phyloP scores from a whole-genome alignment of 2,888 invertebrate species.

The Ctena decussata region DNA sequence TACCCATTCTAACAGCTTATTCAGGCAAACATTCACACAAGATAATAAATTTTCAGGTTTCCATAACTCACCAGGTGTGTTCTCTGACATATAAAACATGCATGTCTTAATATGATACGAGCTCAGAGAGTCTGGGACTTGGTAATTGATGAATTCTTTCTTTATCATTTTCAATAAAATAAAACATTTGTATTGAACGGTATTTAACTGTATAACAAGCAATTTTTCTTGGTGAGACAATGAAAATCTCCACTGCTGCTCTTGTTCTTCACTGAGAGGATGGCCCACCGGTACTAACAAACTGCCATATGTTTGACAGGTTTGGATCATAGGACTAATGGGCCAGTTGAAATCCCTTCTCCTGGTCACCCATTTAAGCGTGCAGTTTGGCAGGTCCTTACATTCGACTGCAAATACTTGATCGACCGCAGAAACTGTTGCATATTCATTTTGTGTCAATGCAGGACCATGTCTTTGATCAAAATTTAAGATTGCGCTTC shows the following conservation, averaged over 20 bases:
- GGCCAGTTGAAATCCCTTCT: neutral
- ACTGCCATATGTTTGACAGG: neutral
- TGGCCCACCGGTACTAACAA: neutral
- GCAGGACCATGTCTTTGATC: neutral
- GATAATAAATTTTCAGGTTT: neutral
- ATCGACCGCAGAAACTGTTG: neutral
- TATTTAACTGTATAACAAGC: neutral
- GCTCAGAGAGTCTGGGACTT: neutral
- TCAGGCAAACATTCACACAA: neutral
- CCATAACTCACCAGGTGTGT: neutral
- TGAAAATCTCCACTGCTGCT: neutral
- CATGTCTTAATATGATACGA: slow-evolving; percentile 8
- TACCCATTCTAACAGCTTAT: neutral
- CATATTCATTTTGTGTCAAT: neutral
- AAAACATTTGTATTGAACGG: slow-evolving; percentile 1
- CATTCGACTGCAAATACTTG: neutral
- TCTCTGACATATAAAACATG: neutral
- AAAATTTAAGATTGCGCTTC: neutral
- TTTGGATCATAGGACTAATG: neutral
- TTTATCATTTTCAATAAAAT: slow-evolving; percentile 1
- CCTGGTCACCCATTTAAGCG: neutral
- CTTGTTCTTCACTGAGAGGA: neutral
- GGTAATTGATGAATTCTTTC: neutral
- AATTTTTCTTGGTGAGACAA: neutral
- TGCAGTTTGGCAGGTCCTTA: neutral